These are phyloP conservation scores for Philotrypesis tridentata DNA, from an alignment of 1,140 invertebrate species.

Conservation along the genomic window DNA sequence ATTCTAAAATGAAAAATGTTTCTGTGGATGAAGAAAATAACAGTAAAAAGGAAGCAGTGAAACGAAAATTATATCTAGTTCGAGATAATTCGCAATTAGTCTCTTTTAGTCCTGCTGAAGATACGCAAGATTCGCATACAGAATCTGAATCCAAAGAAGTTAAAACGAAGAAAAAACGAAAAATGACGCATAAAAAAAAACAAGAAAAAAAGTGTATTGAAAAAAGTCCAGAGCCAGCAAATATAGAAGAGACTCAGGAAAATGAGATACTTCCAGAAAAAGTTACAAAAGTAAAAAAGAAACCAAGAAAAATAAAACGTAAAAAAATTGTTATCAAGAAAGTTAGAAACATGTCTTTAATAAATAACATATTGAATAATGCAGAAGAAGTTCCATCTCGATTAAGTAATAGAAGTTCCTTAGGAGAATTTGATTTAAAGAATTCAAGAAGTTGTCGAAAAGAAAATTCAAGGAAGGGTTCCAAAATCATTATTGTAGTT, in stretches of 20 bases:
- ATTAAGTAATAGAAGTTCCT: slow-evolving; percentile 51
- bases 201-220: neutral
- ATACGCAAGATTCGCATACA: neutral
- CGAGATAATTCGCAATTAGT: slow-evolving; percentile 57
- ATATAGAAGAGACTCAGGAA: neutral
- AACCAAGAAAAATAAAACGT: slow-evolving; percentile 57
- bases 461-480: slow-evolving; percentile 35
- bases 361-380: slow-evolving; percentile 53
- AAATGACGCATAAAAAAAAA: neutral
- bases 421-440: slow-evolving; percentile 57
- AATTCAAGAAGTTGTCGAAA: slow-evolving; percentile 35
- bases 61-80: slow-evolving; percentile 59
- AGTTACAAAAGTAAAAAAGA: slow-evolving; percentile 45
- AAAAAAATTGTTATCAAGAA: slow-evolving; percentile 67
- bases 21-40: slow-evolving; percentile 34
- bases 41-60: slow-evolving; percentile 37
- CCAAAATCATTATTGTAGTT: slow-evolving; percentile 60
- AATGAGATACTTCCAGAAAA: slow-evolving; percentile 10
- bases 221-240: neutral
- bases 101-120: slow-evolving; percentile 57
- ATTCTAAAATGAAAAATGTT: slow-evolving; percentile 26
- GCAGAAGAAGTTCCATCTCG: slow-evolving; percentile 13
- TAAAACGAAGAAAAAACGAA: slow-evolving; percentile 36
- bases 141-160: neutral
- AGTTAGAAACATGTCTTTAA: slow-evolving; percentile 48